Evolutionary conservation across 2,113 vertebrate species (phyloP).

Genomic region (Tupaia tana): DNA sequence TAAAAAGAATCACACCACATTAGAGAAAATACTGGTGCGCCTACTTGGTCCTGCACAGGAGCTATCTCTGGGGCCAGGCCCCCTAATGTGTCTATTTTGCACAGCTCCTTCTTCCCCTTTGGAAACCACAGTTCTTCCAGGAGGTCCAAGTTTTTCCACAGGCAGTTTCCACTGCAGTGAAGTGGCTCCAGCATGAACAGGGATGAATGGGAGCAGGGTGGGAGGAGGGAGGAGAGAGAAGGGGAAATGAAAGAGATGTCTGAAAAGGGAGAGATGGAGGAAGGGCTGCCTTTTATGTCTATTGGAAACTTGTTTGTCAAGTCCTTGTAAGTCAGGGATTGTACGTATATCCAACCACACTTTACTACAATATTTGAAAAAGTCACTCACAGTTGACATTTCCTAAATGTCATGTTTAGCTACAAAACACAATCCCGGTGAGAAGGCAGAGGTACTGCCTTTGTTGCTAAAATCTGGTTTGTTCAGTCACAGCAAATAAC

Average conservation of each 20-base stretch:
- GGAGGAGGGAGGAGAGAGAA: neutral
- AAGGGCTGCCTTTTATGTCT: neutral
- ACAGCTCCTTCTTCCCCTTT: neutral
- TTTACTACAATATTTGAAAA: conserved; percentile 55
- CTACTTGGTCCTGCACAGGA: neutral
- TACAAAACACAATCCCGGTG: conserved; percentile 60
- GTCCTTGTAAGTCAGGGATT: conserved; percentile 49
- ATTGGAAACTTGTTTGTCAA: conserved; percentile 60
- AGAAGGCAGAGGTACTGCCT: conserved; percentile 55
- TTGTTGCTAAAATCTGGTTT: conserved; percentile 71
- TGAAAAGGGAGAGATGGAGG: neutral
- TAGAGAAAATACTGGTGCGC: neutral
- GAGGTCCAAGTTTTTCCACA: neutral
- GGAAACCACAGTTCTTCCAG: conserved; percentile 26
- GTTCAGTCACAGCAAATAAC: conserved; percentile 54
- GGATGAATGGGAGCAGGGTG: fast-evolving
- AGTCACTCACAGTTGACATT: conserved; percentile 78
- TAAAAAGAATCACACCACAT: neutral
- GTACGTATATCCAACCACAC: conserved; percentile 23
- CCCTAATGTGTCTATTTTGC: neutral
- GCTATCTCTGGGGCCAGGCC: neutral
- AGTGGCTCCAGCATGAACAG: neutral
- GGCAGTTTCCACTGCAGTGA: conserved; percentile 10
- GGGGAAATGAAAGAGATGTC: conserved; percentile 27
- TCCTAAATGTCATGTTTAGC: conserved; percentile 81